Base-by-base conservation (phyloP, 2,797 vertebrate genomes). In the Mormyrus hasselquistii region DNA sequence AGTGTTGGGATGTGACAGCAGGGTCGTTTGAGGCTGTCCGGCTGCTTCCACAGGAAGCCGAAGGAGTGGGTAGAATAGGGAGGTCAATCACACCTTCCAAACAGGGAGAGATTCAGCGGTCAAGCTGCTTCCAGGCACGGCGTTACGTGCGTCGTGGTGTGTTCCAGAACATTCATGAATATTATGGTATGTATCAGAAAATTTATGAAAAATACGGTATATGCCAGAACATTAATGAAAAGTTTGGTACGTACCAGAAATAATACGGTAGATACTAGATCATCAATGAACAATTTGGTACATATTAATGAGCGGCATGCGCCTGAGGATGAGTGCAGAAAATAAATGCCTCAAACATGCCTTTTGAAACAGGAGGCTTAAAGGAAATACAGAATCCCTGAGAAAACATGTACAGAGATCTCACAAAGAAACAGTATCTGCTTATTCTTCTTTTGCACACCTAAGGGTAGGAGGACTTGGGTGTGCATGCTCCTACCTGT, bases 11-110 rank as follows among this genome's bases (percentile, higher is more conserved):
- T 87, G 89, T 83, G 89, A 87, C 90, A 73, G 47, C 44, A 73
- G 88, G 91, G 87, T 92, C 90, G 90, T 82, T 57, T 79, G 79
- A 69, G 92, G 90, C 89, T 90, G 86, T 9, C 38, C 50, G 88
- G 89, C 87, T 89, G 84, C 89, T 87, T 89, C 69, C 69, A 88
- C 87, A 88, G 87, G 88, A 89, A 89, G 89, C 57, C n/a, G 49
- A 73, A 90, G 89, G 73, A 89, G 88, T 53, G 47, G 53, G 89
- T 55, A 65, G 82, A 65, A 65, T 79, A 86, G 85, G 88, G 88
- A 88, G 83, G 87, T 62, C 16, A n/a, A 34, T 49, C 50, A 57
- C 83, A 86, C 59, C 44, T 86, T 89, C 88, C 52, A 19, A 19
- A 57, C 10, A 55, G 16, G 16, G n/a, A 83, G 79, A n/a, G 79